Evolutionary conservation across 2,797 vertebrate species (phyloP).

Genomic region (Sebastes trivittatus): DNA sequence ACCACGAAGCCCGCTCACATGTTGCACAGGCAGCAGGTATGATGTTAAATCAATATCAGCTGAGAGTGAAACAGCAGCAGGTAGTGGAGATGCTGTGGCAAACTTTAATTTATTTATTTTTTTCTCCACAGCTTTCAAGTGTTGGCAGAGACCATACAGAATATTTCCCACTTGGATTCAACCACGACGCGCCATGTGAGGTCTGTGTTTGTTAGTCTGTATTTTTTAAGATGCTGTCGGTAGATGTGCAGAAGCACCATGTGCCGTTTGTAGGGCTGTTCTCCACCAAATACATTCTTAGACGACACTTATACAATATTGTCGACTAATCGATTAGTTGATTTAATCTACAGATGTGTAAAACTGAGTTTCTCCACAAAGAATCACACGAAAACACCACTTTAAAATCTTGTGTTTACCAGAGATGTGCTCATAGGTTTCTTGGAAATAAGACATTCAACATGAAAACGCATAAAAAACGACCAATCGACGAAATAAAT

Average conservation of each 20-base stretch:
- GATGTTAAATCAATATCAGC: neutral
- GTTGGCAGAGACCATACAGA: neutral
- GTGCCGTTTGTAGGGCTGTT: neutral
- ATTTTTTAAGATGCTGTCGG: neutral
- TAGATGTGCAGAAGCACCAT: neutral
- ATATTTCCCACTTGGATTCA: neutral
- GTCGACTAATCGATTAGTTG: no score
- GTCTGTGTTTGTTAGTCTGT: neutral
- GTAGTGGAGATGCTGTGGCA: neutral
- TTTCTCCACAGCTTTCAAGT: neutral
- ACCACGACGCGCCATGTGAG: neutral
- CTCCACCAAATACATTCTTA: no score
- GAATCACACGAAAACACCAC: no score
- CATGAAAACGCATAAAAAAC: no score
- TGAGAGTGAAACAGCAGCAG: neutral
- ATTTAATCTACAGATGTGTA: no score
- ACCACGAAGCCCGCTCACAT: neutral
- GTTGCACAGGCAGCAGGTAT: neutral
- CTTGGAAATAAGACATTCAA: no score
- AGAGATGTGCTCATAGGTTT: no score
- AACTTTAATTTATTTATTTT: neutral
- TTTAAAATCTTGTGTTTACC: no score
- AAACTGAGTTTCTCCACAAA: no score
- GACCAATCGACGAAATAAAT: no score
- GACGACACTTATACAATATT: no score